Evolutionary conservation across 2,113 vertebrate genomes (phyloP).

Genomic region (Heloderma charlesbogerti): DNA sequence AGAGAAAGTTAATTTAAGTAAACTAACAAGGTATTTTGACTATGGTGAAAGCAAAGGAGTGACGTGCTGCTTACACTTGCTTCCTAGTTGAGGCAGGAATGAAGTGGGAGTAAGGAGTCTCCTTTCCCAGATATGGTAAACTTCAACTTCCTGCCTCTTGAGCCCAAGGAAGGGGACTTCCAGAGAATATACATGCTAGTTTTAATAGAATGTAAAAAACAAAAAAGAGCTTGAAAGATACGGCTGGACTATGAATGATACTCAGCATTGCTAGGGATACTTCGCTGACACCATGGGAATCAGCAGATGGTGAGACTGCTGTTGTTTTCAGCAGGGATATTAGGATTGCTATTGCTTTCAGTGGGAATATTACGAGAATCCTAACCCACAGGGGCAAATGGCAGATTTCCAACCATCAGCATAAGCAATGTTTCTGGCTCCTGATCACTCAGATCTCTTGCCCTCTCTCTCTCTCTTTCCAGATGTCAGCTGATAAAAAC

Average conservation of each 20-base stretch:
- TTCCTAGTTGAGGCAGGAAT: not conserved
- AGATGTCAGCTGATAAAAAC: constrained; percentile 65
- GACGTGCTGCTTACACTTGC: not conserved
- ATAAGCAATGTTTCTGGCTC: constrained; percentile 53
- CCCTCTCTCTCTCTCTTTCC: constrained; percentile 54
- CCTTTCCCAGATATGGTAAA: not conserved
- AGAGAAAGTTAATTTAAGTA: not conserved
- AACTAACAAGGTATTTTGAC: not conserved
- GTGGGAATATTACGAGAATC: constrained; percentile 18
- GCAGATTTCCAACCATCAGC: constrained; percentile 61
- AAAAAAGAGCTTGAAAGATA: constrained; percentile 13
- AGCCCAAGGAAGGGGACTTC: not conserved
- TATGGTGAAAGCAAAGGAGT: not conserved
- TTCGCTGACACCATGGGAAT: constrained; percentile 24
- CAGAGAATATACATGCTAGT: not conserved
- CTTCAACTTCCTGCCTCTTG: not conserved
- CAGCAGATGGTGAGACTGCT: constrained; percentile 58
- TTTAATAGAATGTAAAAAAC: not conserved
- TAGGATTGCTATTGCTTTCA: constrained; percentile 57
- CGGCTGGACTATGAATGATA: not conserved
- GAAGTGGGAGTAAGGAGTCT: not conserved
- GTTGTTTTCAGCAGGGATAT: constrained; percentile 46
- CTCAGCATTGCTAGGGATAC: constrained; percentile 40
- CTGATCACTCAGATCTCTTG: constrained; percentile 34
- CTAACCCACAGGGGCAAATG: constrained; percentile 54